phyloP scores from a whole-genome alignment of 1,140 invertebrate genomes.

The Drosophila tsacasi region DNA sequence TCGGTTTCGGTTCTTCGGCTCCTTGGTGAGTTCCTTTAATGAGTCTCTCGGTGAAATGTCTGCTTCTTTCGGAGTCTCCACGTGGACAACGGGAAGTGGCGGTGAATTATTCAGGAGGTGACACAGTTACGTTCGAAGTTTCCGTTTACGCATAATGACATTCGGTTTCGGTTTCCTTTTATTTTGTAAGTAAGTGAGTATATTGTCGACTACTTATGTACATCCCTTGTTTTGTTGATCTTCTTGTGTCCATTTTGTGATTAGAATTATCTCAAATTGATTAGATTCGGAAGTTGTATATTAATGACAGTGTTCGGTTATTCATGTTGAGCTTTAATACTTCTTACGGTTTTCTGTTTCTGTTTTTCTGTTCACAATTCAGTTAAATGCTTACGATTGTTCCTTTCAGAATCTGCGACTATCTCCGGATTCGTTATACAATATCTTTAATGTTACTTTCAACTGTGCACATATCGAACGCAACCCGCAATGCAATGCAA shows the following conservation, averaged over 20 bases:
- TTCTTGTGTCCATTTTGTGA: slow-evolving; percentile 71
- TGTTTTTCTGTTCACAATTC: slow-evolving; percentile 38
- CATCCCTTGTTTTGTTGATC: slow-evolving; percentile 84
- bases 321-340: slow-evolving; percentile 75
- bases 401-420: slow-evolving; percentile 36
- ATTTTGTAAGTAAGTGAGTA: slow-evolving; percentile 49
- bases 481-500: slow-evolving; percentile 50
- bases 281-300: slow-evolving; percentile 52
- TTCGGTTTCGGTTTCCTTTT: slow-evolving; percentile 17
- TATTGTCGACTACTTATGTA: slow-evolving; percentile 85
- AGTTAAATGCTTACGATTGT: slow-evolving; percentile 76
- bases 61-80: slow-evolving; percentile 15
- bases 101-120: slow-evolving; percentile 34
- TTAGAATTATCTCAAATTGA: slow-evolving; percentile 47
- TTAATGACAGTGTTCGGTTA: slow-evolving; percentile 57
- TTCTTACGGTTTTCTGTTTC: slow-evolving; percentile 49
- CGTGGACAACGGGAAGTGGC: slow-evolving; percentile 63
- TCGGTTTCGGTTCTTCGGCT: slow-evolving; percentile 24
- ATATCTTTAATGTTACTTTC: slow-evolving; percentile 17
- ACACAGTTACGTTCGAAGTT: slow-evolving; percentile 35
- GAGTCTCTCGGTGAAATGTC: slow-evolving; percentile 39
- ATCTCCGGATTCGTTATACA: slow-evolving; percentile 39
- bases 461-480: slow-evolving; percentile 32
- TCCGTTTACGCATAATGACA: slow-evolving; percentile 2
- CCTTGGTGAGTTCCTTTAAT: slow-evolving; percentile 31